Evolutionary conservation across 2,888 invertebrate genomes (phyloP).

Genomic region (Exocentrus adspersus): DNA sequence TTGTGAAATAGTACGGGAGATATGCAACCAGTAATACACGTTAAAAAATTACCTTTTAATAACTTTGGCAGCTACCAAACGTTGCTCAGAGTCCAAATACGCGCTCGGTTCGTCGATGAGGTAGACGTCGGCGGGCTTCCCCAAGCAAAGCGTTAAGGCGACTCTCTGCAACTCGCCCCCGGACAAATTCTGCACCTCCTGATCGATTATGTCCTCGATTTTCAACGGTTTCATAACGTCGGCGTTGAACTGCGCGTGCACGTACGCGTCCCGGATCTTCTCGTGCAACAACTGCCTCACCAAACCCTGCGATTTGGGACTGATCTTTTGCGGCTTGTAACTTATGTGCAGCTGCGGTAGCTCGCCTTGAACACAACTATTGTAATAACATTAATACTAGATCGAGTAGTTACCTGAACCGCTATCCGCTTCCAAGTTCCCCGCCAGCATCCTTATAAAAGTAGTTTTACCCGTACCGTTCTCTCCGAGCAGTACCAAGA

Average conservation of each 20-base stretch:
- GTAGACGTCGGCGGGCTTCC: slow-evolving; percentile 99
- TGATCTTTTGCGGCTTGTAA: slow-evolving; percentile 99
- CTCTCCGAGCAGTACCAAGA: slow-evolving; percentile 95
- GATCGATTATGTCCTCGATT: slow-evolving; percentile 97
- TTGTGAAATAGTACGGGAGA: too few relatives aligned
- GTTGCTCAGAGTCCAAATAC: slow-evolving; percentile 99
- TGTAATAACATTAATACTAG: too few relatives aligned
- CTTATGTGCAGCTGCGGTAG: slow-evolving; percentile 95
- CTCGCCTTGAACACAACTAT: slow-evolving; percentile 69
- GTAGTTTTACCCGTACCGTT: slow-evolving; percentile 99
- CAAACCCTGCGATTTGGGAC: slow-evolving; percentile 93
- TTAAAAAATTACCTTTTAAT: slow-evolving; percentile 96
- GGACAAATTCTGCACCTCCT: slow-evolving; percentile 97
- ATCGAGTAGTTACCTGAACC: slow-evolving; percentile 68
- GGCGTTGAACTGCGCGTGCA: slow-evolving; percentile 97
- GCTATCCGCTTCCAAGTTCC: slow-evolving; percentile 90
- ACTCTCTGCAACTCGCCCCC: slow-evolving; percentile 99
- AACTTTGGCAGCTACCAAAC: slow-evolving; percentile 99
- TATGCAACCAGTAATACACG: too few relatives aligned
- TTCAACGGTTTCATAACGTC: slow-evolving; percentile 99
- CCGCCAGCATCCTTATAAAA: slow-evolving; percentile 98
- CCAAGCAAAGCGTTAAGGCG: slow-evolving; percentile 94
- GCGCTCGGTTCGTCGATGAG: slow-evolving; percentile 99
- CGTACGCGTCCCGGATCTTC: slow-evolving; percentile 96
- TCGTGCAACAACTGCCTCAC: slow-evolving; percentile 94